Conservation (phyloP, 2,888 invertebrate genomes). For the Trachelus tabidus region DNA sequence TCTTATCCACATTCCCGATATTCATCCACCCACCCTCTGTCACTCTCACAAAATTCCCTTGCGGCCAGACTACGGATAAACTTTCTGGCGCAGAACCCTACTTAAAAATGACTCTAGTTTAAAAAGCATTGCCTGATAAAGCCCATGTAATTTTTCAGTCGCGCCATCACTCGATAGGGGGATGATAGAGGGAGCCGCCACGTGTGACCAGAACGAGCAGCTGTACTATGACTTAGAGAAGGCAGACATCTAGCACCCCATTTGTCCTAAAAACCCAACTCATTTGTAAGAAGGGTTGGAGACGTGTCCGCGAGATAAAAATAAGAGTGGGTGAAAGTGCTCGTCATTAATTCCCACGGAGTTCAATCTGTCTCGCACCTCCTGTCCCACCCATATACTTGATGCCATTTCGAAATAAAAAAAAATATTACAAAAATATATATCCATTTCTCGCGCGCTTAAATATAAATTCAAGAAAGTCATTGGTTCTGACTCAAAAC, state of each 20-base stretch:
- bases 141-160: slow-evolving; percentile 49
- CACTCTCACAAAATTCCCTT: not conserved
- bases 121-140: slow-evolving; percentile 40
- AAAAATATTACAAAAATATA: not conserved
- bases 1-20: not conserved
- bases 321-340: slow-evolving; percentile 29
- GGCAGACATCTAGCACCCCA: slow-evolving; percentile 39
- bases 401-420: not conserved
- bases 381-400: not conserved
- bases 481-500: slow-evolving; percentile 25
- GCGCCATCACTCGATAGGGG: slow-evolving; percentile 27
- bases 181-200: slow-evolving; percentile 33
- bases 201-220: slow-evolving; percentile 33
- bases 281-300: slow-evolving; percentile 49
- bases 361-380: not conserved
- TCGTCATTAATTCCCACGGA: slow-evolving; percentile 6
- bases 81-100: not conserved
- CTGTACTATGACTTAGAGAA: slow-evolving; percentile 31
- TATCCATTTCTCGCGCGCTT: not conserved
- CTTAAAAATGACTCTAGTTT: slow-evolving; percentile 19
- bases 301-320: slow-evolving; percentile 36
- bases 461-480: not conserved
- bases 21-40: not conserved
- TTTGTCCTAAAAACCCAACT: slow-evolving; percentile 37
- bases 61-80: not conserved